A percentile compares a stretch with the other conserved stretches of the same genome.
Evolutionary conservation across 2,888 invertebrate genomes (phyloP).

Genomic region (Pandemis heparana): DNA sequence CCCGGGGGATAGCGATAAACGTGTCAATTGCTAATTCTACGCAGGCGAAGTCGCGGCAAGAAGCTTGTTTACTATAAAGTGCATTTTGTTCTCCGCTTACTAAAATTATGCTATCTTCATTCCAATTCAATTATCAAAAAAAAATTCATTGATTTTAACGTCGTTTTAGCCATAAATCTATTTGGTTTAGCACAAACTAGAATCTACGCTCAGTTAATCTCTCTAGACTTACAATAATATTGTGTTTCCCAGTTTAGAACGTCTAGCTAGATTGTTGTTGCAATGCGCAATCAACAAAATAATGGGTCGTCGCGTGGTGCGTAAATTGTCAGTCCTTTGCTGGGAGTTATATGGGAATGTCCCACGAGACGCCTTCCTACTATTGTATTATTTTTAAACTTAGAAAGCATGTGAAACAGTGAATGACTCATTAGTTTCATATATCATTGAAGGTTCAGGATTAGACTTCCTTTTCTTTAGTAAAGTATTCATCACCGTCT

Average conservation of each 20-base stretch:
- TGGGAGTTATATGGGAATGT: slow-evolving; percentile 34
- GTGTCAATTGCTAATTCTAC: too few relatives aligned
- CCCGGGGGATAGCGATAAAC: too few relatives aligned
- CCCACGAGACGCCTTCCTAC: slow-evolving; percentile 30
- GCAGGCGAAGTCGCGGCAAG: too few relatives aligned
- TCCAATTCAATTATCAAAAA: too few relatives aligned
- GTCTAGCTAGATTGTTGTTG: slow-evolving; percentile 30
- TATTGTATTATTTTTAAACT: slow-evolving; percentile 6
- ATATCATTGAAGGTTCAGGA: background rate
- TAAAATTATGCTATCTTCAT: too few relatives aligned
- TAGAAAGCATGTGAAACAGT: slow-evolving; percentile 27
- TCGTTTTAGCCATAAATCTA: background rate
- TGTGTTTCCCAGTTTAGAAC: slow-evolving; percentile 23
- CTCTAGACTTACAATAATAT: slow-evolving; percentile 9
- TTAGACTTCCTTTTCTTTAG: background rate
- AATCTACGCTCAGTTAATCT: slow-evolving; percentile 15
- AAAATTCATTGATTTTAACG: background rate
- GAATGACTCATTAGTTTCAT: background rate
- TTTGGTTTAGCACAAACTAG: slow-evolving; percentile 12
- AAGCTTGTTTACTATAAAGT: too few relatives aligned
- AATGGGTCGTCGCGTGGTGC: background rate
- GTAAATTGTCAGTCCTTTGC: slow-evolving; percentile 32
- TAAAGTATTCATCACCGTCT: too few relatives aligned
- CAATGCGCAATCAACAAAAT: slow-evolving; percentile 22
- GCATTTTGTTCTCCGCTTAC: too few relatives aligned